Conservation (phyloP, 2,888 invertebrate species). For the Ophion costatus region DNA sequence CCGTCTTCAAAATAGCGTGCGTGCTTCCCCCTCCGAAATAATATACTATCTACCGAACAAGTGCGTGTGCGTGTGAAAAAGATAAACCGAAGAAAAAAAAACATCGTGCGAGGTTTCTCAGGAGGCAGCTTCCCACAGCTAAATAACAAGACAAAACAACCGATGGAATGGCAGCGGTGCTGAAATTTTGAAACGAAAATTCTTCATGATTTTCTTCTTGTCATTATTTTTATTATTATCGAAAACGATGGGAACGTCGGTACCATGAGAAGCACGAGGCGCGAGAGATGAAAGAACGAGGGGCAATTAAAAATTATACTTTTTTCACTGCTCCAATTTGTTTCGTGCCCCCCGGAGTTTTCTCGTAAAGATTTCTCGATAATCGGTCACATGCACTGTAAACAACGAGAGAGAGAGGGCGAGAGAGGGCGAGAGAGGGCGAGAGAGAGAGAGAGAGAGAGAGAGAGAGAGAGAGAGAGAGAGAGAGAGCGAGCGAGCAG, state of each 20-base stretch:
- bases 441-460: too few species aligned
- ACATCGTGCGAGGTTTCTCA: neutral
- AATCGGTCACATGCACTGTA: neutral
- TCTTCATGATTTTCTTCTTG: too few species aligned
- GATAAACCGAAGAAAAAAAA: neutral
- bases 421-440: too few species aligned
- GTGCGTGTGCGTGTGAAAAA: neutral
- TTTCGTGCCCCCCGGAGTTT: neutral
- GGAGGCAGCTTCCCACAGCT: neutral
- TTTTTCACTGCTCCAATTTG: constrained; percentile 1
- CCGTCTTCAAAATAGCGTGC: neutral
- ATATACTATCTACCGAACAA: neutral
- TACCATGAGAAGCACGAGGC: too few species aligned
- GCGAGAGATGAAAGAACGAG: too few species aligned
- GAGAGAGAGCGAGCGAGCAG: neutral
- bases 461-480: too few species aligned
- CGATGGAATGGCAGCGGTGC: too few species aligned
- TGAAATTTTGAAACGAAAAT: too few species aligned
- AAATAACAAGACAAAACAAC: too few species aligned
- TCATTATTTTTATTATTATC: too few species aligned
- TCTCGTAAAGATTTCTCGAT: constrained; percentile 7
- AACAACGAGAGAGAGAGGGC: neutral
- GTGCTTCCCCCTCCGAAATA: neutral
- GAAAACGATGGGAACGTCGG: too few species aligned
- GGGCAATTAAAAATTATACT: neutral